Conservation (phyloP, 2,113 vertebrate genomes). For the Siphamia tubifer region DNA sequence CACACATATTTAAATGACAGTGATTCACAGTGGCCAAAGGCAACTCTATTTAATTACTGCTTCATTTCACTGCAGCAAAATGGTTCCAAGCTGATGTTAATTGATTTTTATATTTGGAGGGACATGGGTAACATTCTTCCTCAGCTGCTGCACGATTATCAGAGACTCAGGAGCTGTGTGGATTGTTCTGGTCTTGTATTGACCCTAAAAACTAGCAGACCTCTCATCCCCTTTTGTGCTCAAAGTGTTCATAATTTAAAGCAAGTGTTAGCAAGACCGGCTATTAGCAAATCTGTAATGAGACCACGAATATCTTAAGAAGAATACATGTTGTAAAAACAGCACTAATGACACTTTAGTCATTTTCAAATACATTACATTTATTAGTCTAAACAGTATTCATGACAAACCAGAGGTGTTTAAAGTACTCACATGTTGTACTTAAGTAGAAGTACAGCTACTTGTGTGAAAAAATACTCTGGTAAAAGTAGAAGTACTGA, state of each 20-base stretch:
- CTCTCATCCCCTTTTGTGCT: neutral
- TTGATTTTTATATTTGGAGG: constrained; percentile 47
- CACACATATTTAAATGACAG: constrained; percentile 12
- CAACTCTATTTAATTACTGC: constrained; percentile 32
- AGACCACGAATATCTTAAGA: neutral
- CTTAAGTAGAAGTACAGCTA: no score
- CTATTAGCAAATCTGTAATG: neutral
- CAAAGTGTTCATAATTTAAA: neutral
- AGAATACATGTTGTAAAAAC: neutral
- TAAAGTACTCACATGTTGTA: no score
- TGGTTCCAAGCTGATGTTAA: constrained; percentile 33
- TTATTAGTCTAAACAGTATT: neutral
- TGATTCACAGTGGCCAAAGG: constrained; percentile 24
- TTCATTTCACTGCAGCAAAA: constrained; percentile 24
- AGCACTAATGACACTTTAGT: neutral
- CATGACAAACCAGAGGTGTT: no score
- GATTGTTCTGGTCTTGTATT: constrained; percentile 6
- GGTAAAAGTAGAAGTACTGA: no score
- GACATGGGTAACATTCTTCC: neutral
- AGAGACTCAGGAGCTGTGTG: constrained; percentile 18
- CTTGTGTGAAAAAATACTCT: no score
- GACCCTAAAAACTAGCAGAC: neutral
- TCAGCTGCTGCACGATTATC: constrained; percentile 10
- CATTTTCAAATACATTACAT: neutral
- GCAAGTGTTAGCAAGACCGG: neutral